Evolutionary conservation across 2,113 vertebrate genomes (phyloP), one percentile per base, ranked within the genome.

Genomic region (Merops nubicus): DNA sequence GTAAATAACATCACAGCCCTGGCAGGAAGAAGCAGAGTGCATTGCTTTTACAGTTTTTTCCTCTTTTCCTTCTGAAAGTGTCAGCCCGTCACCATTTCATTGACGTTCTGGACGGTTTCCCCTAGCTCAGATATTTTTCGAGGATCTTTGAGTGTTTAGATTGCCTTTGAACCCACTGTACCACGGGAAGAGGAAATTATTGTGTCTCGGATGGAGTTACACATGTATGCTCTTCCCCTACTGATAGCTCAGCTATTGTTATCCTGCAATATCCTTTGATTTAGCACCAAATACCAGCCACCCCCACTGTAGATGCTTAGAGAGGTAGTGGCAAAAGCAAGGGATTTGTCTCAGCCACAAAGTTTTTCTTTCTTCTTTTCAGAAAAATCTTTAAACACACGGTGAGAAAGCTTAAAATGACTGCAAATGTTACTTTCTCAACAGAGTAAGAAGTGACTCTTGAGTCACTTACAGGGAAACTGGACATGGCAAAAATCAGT

Each of bases 31-130:
- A 92, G 63, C 36, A 69, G 50, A 78, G 56, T 43, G 34, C 91
- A 81, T 81, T 97, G 95, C 95, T 97, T 97, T 96, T 91, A 93
- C 91, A 94, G 88, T 96, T 93, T 84, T 95, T 97, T 96, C 94
- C 94, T 91, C 93, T 93, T 92, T 95, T 93, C 84, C 80, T 97
- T 85, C 89, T 91, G 80, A 74, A 95, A 91, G 86, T 93, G 91
- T 67, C 86, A 89, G 80, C 91, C 68, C 0, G 19, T 95, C 91
- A 88, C 79, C 79, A 53, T 88, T 91, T 93, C 92, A 92, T 28
- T 94, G 95, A 92, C 40, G 3, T 84, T 54, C 76, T 78, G 94
- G 64, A 86, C 33, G 0, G 51, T 78, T 97, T 96, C 94, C 94
- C 89, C 83, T 70, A 84, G 68, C 64, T 96, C 93, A 89, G 84